Conservation (phyloP, 1,140 invertebrate genomes). For the Phymorhynchus buccinoides region DNA sequence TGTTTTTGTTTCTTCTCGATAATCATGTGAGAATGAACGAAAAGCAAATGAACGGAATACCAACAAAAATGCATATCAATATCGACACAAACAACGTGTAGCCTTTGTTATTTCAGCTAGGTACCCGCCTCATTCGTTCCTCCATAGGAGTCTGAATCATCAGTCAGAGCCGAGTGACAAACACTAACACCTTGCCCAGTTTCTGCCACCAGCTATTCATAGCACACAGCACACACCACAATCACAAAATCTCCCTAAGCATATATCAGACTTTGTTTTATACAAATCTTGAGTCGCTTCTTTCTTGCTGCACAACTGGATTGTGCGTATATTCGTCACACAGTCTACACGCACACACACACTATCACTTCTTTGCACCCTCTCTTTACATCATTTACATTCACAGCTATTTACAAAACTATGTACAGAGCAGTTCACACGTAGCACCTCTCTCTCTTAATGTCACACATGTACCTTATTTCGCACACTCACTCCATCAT, state of each 20-base stretch:
- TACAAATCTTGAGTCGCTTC: too few species aligned
- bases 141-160: background rate
- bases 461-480: background rate
- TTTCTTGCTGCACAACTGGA: too few species aligned
- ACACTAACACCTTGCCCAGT: background rate
- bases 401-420: background rate
- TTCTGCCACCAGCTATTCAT: background rate
- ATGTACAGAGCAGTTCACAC: constrained; percentile 3
- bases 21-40: too few species aligned
- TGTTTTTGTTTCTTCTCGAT: too few species aligned
- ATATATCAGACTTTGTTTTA: too few species aligned
- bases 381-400: background rate
- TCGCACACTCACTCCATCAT: background rate
- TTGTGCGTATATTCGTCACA: too few species aligned
- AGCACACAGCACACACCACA: background rate
- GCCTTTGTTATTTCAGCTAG: too few species aligned
- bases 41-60: too few species aligned
- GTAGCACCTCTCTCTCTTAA: background rate
- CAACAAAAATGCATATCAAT: too few species aligned
- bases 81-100: too few species aligned
- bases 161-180: background rate
- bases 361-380: background rate
- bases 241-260: background rate
- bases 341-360: background rate
- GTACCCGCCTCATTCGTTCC: background rate